These are phyloP conservation scores for Telmatochromis sp. DNA, from an alignment of 2,113 vertebrate species.

Conservation along the genomic window DNA sequence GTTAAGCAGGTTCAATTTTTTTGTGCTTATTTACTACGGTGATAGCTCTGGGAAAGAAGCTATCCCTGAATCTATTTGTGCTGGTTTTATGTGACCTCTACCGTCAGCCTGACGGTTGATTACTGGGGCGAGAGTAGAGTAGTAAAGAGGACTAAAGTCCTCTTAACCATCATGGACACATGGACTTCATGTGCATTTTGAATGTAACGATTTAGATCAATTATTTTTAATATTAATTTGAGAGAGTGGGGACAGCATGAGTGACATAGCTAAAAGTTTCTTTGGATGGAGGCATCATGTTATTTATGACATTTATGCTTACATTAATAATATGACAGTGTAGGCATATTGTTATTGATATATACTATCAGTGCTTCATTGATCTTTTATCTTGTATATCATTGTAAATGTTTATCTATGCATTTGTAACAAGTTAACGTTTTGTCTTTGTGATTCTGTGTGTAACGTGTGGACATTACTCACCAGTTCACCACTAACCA, in stretches of 20 bases:
- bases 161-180: background rate
- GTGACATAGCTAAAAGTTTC: background rate
- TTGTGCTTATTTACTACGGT: too few species aligned
- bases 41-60: too few species aligned
- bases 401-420: background rate
- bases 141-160: too few species aligned
- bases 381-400: background rate
- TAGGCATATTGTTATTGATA: background rate
- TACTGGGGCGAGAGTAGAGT: too few species aligned
- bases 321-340: background rate
- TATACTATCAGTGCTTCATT: background rate
- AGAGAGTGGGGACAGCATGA: background rate
- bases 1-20: too few species aligned
- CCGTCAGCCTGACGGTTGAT: too few species aligned
- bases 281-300: background rate
- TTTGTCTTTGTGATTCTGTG: background rate
- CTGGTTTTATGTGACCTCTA: too few species aligned
- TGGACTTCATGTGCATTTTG: background rate
- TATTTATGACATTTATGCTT: background rate
- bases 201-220: accelerated
- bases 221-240: background rate
- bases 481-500: background rate
- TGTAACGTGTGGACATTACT: background rate
- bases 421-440: background rate
- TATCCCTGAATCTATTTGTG: too few species aligned